Percentiles rank a stretch among this genome's conserved stretches.
Conservation (phyloP, 2,888 invertebrate genomes). For the Cephus runcator region DNA sequence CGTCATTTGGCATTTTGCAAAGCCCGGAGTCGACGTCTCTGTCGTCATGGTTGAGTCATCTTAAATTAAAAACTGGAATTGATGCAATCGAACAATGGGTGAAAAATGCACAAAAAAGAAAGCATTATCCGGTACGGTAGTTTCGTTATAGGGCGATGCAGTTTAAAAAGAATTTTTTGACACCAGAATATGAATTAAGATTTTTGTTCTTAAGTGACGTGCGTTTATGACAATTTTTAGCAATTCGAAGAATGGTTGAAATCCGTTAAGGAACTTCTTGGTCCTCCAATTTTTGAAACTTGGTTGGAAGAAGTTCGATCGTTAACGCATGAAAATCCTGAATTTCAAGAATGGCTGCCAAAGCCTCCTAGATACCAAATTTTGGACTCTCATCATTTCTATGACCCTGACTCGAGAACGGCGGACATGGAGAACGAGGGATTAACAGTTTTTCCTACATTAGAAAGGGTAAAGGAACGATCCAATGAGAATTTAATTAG, state of each 20-base stretch:
- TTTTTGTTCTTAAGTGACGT: neutral
- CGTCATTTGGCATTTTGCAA: neutral
- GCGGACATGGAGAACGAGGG: neutral
- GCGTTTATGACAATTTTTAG: slow-evolving; percentile 26
- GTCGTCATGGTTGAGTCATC: slow-evolving; percentile 40
- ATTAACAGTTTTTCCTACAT: neutral
- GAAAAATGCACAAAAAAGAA: slow-evolving; percentile 31
- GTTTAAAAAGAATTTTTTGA: neutral
- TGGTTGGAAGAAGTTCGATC: slow-evolving; percentile 43
- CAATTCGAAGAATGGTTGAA: slow-evolving; percentile 47
- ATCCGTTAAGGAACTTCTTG: slow-evolving; percentile 37
- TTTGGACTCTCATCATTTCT: neutral
- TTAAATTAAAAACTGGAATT: slow-evolving; percentile 38
- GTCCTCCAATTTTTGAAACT: slow-evolving; percentile 31
- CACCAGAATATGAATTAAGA: neutral
- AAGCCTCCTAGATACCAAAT: slow-evolving; percentile 14
- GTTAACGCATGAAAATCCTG: slow-evolving; percentile 29
- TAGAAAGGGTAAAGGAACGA: neutral
- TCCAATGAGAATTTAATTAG: neutral
- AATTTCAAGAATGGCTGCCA: slow-evolving; percentile 42
- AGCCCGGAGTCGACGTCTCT: slow-evolving; percentile 17
- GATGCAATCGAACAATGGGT: slow-evolving; percentile 45
- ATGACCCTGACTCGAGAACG: neutral
- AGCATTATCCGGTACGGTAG: slow-evolving; percentile 24
- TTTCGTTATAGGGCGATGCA: too few relatives aligned